Base-by-base conservation (phyloP, 2,113 vertebrate species). In the Hippocampus guttulatus region DNA sequence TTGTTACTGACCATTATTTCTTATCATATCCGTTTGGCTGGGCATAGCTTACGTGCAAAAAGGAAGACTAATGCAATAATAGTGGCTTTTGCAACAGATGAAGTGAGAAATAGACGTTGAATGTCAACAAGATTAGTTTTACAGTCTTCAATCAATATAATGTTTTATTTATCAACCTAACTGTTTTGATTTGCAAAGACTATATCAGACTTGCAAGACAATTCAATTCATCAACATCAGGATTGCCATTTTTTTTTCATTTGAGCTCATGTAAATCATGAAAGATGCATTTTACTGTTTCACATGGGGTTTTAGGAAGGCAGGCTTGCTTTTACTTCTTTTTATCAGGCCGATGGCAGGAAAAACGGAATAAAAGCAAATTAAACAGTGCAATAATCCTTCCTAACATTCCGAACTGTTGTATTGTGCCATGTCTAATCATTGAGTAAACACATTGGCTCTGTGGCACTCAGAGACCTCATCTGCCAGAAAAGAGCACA, bases 391-490 rank as follows among this genome's bases (percentile, higher is more conserved):
- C 60, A 75, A 84, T 88, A 89, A 87, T 87, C 74, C 75, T 43
- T 73, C 78, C 70, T 89, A 87, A 88, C 88, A 85, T 85, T 86
- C 63, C 41, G 20, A 58, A 75, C 47, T 73, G 78, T 84, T 75
- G 69, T 69, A 61, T 79, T 73, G 68, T 73, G 83, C 78, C 79
- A 58, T 11, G 54, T 87, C 86, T 89, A 89, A 92, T 90, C 85
- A 82, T 76, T 75, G 67, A 87, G 64, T 60, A 66, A 87, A 84
- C 85, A 85, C 80, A 82, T 77, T 77, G 77, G 64, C 80, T 83
- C 67, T 57, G 71, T 86, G 74, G 75, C 55, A 51, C 75, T 78
- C 65, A 76, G 73, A 81, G 64, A 49, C 75, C 75, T 71, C 67
- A 27, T 66, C 65, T 80, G 75, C 54, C 81, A 90, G 80, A 70